Evolutionary conservation across 2,888 invertebrate genomes (phyloP).

Genomic region (Plusia festucae): DNA sequence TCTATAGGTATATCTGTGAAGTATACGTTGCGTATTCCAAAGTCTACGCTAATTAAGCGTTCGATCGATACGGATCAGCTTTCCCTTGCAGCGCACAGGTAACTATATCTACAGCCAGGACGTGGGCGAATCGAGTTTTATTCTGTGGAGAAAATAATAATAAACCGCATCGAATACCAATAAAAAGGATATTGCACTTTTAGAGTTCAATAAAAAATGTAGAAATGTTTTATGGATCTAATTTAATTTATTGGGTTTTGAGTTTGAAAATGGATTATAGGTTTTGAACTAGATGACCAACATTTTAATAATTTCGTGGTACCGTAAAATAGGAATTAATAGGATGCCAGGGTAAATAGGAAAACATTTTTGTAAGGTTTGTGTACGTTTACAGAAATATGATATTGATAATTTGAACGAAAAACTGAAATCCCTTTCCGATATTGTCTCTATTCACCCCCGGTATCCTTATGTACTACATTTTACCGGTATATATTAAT

Average conservation of each 20-base stretch:
- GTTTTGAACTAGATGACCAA: background rate
- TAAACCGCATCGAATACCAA: slow-evolving; percentile 44
- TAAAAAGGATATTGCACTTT: slow-evolving; percentile 45
- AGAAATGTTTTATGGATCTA: slow-evolving; percentile 4
- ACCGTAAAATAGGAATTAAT: no score
- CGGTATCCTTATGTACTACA: no score
- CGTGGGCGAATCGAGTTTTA: slow-evolving; percentile 34
- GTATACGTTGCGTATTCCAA: slow-evolving; percentile 4
- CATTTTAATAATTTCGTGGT: no score
- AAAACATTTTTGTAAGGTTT: no score
- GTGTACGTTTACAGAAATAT: no score
- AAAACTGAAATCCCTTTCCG: no score
- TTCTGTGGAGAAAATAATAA: slow-evolving; percentile 51
- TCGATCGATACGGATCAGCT: slow-evolving; percentile 25
- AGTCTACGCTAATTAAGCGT: slow-evolving; percentile 29
- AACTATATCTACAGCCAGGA: slow-evolving; percentile 11
- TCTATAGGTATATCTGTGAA: background rate
- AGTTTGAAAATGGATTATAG: slow-evolving; percentile 7
- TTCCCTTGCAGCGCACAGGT: background rate
- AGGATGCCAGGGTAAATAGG: no score
- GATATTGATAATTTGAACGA: no score
- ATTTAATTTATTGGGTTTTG: slow-evolving; percentile 7
- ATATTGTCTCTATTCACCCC: no score
- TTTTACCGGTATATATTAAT: no score
- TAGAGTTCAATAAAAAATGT: slow-evolving; percentile 41